phyloP scores from a whole-genome alignment of 2,888 invertebrate species.

The Neria commutata region DNA sequence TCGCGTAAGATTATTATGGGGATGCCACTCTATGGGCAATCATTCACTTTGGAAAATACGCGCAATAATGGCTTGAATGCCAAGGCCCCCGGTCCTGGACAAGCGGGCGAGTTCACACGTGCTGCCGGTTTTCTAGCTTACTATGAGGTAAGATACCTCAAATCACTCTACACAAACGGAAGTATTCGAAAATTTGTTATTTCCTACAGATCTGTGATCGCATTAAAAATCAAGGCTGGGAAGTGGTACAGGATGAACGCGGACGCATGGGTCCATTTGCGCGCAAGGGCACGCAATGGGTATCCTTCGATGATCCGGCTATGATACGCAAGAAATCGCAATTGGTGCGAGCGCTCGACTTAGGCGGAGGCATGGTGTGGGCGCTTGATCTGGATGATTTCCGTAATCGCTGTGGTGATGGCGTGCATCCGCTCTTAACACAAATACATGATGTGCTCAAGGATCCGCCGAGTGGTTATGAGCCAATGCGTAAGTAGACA shows the following conservation, averaged over 20 bases:
- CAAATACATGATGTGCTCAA: constrained; percentile 77
- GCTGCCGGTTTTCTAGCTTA: constrained; percentile 88
- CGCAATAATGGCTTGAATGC: constrained; percentile 73
- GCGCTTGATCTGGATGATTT: constrained; percentile 89
- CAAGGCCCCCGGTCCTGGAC: constrained; percentile 77
- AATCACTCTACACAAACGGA: background rate
- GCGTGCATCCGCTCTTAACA: constrained; percentile 78
- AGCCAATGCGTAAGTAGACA: constrained; percentile 47
- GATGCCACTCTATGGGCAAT: constrained; percentile 87
- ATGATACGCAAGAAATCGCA: constrained; percentile 82
- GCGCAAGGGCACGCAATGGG: constrained; percentile 88
- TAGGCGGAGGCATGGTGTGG: constrained; percentile 92
- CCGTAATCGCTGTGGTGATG: constrained; percentile 78
- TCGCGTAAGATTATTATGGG: constrained; percentile 84
- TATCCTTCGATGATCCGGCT: constrained; percentile 83
- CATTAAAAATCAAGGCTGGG: constrained; percentile 78
- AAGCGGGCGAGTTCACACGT: constrained; percentile 83
- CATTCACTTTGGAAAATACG: constrained; percentile 73
- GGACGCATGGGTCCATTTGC: constrained; percentile 88
- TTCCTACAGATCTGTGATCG: constrained; percentile 79
- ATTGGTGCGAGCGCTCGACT: constrained; percentile 74
- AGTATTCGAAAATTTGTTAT: background rate
- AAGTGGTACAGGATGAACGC: constrained; percentile 77
- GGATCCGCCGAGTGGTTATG: constrained; percentile 55
- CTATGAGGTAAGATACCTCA: constrained; percentile 74